Conservation (phyloP, 1,140 invertebrate species). For the Drosophila yakuba region DNA sequence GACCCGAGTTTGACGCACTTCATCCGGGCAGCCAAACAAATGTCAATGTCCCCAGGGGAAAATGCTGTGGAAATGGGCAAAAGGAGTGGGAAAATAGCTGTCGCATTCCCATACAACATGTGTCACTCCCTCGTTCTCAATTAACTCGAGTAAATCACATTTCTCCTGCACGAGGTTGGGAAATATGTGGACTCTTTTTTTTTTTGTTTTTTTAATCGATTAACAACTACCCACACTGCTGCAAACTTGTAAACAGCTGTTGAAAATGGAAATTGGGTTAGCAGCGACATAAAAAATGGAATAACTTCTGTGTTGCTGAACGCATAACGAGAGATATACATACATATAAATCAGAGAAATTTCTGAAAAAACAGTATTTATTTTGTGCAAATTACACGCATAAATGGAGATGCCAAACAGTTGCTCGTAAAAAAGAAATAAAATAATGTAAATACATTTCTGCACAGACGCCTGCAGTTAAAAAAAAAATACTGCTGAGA, state of each 20-base stretch:
- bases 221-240: conserved; percentile 9
- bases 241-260: conserved; percentile 30
- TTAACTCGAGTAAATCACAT: conserved; percentile 55
- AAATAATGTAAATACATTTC: conserved; percentile 37
- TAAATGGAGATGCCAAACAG: conserved; percentile 36
- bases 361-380: conserved; percentile 35
- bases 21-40: conserved; percentile 34
- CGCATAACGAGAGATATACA: neutral
- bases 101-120: conserved; percentile 46
- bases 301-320: conserved; percentile 28
- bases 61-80: conserved; percentile 11
- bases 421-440: conserved; percentile 42
- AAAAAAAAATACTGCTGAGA: conserved; percentile 31
- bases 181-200: too few species aligned
- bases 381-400: conserved; percentile 48
- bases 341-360: conserved; percentile 27
- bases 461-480: conserved; percentile 33
- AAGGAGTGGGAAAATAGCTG: conserved; percentile 4
- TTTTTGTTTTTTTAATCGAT: conserved; percentile 25
- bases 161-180: conserved; percentile 6
- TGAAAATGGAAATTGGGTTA: conserved; percentile 67
- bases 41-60: conserved; percentile 43
- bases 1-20: conserved; percentile 34
- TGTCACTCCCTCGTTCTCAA: conserved; percentile 50
- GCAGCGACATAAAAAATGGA: conserved; percentile 24